phyloP scores from a whole-genome alignment of 2,888 invertebrate species.

The Parnassius apollo region DNA sequence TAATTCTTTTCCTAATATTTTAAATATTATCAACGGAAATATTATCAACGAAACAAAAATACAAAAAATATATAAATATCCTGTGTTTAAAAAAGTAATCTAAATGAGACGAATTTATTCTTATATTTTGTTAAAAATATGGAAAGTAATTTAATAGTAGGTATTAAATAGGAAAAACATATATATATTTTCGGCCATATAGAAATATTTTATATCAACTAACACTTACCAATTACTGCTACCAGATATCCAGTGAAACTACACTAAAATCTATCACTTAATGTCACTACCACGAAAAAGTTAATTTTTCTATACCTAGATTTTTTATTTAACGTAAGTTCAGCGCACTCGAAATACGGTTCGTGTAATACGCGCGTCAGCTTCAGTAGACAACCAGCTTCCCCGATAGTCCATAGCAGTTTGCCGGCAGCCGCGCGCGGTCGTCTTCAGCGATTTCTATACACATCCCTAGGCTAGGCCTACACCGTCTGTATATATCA shows the following conservation, averaged over 20 bases:
- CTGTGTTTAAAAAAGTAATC: too few species aligned
- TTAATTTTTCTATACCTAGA: not conserved
- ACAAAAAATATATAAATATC: too few species aligned
- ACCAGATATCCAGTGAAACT: conserved; percentile 11
- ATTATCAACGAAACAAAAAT: too few species aligned
- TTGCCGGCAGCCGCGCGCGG: conserved; percentile 10
- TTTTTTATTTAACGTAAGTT: conserved; percentile 4
- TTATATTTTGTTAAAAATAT: too few species aligned
- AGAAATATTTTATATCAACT: not conserved
- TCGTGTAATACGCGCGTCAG: not conserved
- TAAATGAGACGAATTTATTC: too few species aligned
- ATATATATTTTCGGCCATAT: too few species aligned
- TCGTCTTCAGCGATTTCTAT: not conserved
- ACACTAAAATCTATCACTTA: conserved; percentile 4
- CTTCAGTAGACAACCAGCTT: conserved; percentile 5
- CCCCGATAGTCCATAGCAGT: conserved; percentile 10
- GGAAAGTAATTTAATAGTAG: too few species aligned
- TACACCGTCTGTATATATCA: not conserved
- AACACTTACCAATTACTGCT: conserved; percentile 8
- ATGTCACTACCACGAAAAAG: conserved; percentile 8
- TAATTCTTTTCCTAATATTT: too few species aligned
- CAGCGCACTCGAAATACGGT: not conserved
- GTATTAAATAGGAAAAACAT: too few species aligned
- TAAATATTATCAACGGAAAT: too few species aligned
- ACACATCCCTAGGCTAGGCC: not conserved